Base-by-base conservation (phyloP, 2,113 vertebrate species). In the Hiodon alosoides region DNA sequence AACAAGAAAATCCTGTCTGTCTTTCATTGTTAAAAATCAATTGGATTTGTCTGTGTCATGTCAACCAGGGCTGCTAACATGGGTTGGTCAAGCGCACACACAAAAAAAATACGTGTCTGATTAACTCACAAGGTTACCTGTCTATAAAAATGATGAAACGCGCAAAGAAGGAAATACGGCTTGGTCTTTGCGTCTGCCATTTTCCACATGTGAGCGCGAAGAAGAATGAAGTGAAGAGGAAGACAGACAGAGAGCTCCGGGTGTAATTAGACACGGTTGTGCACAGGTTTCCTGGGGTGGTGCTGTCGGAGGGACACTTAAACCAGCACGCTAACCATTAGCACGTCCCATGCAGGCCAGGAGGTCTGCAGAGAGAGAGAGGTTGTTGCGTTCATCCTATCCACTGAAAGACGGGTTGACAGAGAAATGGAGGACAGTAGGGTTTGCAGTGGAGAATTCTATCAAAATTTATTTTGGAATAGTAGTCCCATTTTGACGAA, bases 271-370 rank as follows among this genome's bases (percentile, higher is more conserved):
- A 73, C 48, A 70, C 51, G 69, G 69, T 59, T 31, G 16, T 71
- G 57, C 71, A 57, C 65, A 78, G 31, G 31, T 31, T 31, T 0
- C 31, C 4, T 9, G 47, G 8, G 75, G 79, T 81, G 47, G 11
- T 69, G 82, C 80, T 70, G 10, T 48, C 58, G 65, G 76, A 78
- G 76, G 79, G 78, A 76, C 52, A 67, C 60, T 69, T 79, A 74
- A 79, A 79, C 59, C 71, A 77, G 69, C 74, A 83, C 47, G 68
- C 57, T 70, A 77, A 69, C 67, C 66, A 73, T 85, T 81, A 80
- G 77, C 73, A 80, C 69, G 72, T 67, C 52, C 9, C 76, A 70
- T 74, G 76, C n/a, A 73, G 70, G 54, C 66, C 65, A 75, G 13
- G 72, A 31, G 58, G 57, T 8, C 0, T 70, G 16, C 53, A 47